Evolutionary conservation across 2,888 invertebrate genomes (phyloP), one percentile per base, ranked within the genome.

Genomic region (Synergus umbraculus): DNA sequence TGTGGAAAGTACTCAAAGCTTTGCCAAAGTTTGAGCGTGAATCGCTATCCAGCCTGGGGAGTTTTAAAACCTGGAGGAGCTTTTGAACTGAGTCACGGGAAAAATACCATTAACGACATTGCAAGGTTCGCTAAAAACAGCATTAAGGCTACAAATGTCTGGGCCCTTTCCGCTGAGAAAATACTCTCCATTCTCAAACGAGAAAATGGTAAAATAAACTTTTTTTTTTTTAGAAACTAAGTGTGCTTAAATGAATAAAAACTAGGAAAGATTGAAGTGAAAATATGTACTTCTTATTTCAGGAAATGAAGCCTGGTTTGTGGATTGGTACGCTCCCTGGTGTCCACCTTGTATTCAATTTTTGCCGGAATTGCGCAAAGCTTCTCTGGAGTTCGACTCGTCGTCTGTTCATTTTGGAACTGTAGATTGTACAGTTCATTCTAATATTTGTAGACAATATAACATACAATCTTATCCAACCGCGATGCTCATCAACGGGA

Each of bases 301-400:
- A 87, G 85, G 73, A 67, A 84, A 85, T 46, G 88, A 89, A 85
- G 91, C 92, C 0, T 96, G 95, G 95, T 94, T 96, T 85, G 93
- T 96, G 43, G 96, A 96, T 89, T 96, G 96, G 93, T 96, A 95
- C 90, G 95, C 96, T 0, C 96, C 96, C 86, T 96, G 96, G 95
- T 96, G 96, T 90, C 96, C 96, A 7, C 96, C 96, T 0, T 96
- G 96, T 88, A 93, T 95, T 92, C 93, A 93, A 80, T 92, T 96
- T 83, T 92, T 96, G 79, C 95, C 95, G 15, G 95, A 96, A 92
- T 92, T 96, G 81, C 93, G 96, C 12, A 94, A 94, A 89, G 94
- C 95, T 18, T 95, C 95, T 78, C 90, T 93, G 65, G 89, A 92
- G 83, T 93, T 93, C 82, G 90, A 94, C 91, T 86, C 92, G 67